phyloP scores from a whole-genome alignment of 37 sponge, comb jelly and placozoan species.

The Oscarella lobularis region DNA sequence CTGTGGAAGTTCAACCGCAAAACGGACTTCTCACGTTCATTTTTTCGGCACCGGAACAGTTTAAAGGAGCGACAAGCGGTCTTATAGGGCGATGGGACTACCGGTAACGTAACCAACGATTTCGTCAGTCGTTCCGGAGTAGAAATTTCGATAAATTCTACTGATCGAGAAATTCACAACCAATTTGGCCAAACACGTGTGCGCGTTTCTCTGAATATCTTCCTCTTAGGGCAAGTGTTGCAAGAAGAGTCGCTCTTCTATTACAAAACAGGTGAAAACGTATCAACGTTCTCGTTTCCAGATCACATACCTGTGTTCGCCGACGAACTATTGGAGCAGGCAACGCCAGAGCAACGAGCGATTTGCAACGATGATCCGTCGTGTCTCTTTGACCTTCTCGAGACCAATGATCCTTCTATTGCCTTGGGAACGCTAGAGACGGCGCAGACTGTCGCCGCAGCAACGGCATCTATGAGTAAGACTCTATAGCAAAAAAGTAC shows the following conservation, averaged over 20 bases:
- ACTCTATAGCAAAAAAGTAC: too few relatives aligned
- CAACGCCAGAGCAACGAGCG: not conserved
- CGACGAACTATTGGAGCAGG: conserved; percentile 7
- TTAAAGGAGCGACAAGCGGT: not conserved
- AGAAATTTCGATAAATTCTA: not conserved
- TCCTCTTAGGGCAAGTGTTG: conserved; percentile 36
- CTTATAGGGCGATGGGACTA: not conserved
- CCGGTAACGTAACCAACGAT: not conserved
- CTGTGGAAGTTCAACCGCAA: not conserved
- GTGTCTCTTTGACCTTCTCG: not conserved
- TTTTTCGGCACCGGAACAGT: not conserved
- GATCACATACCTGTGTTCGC: conserved; percentile 32
- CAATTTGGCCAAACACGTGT: too few relatives aligned
- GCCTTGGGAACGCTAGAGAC: too few relatives aligned
- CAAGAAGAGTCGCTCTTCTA: conserved; percentile 28
- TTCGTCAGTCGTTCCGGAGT: not conserved
- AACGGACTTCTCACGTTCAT: not conserved
- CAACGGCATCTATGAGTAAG: too few relatives aligned
- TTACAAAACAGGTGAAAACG: conserved; percentile 12
- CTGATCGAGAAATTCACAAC: not conserved
- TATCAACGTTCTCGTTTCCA: conserved; percentile 22
- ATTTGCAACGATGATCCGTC: not conserved
- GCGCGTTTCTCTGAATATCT: too few relatives aligned
- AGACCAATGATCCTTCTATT: too few relatives aligned
- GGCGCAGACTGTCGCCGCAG: too few relatives aligned